Evolutionary conservation across 1,140 invertebrate genomes (phyloP), one percentile per base, ranked within the genome.

Genomic region (Araneus ventricosus): DNA sequence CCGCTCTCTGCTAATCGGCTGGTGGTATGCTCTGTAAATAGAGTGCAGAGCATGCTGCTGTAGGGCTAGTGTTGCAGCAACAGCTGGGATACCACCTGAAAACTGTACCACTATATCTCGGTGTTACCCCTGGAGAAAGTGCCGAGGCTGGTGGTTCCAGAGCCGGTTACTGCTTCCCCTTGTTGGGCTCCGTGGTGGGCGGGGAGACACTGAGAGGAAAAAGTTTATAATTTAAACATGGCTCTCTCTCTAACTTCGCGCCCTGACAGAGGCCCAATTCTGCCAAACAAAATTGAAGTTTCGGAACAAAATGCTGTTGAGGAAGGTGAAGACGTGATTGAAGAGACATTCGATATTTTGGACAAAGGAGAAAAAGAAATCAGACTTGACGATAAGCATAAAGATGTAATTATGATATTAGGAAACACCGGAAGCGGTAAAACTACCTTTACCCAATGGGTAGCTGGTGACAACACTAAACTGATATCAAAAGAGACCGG

Each of bases 361-460:
- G n/a, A 86, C 34, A 61, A 14, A 1, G 57, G 84, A 10, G 57
- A 59, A 17, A 41, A 17, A 4, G 52, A 59, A 3, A 86, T 86
- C n/a, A 10, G 61, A 14, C 17, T 86, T 14, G n/a, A 5, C 5
- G 84, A 86, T 1, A 2, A 86, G 7, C 45, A 61, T 24, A 86
- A 61, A 22, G 34, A 27, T 1, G 84, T 86, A 0, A 61, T 86
- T 86, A 34, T 86, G 30, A 52, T 86, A 20, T 17, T 86, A 8
- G 84, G 84, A n/a, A 61, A 59, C n/a, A 86, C 84, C 0, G 84
- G 84, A 39, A 61, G 39, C 14, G 84, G 84, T 5, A 86, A 86
- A 37, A 61, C 10, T 22, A 86, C 84, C 4, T 86, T 86, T 22
- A 86, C 84, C 7, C 84, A 86, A 7, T 86, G 84, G 84, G 22